Base-by-base conservation (phyloP, 2,888 invertebrate species). In the Schizotus pectinicornis region DNA sequence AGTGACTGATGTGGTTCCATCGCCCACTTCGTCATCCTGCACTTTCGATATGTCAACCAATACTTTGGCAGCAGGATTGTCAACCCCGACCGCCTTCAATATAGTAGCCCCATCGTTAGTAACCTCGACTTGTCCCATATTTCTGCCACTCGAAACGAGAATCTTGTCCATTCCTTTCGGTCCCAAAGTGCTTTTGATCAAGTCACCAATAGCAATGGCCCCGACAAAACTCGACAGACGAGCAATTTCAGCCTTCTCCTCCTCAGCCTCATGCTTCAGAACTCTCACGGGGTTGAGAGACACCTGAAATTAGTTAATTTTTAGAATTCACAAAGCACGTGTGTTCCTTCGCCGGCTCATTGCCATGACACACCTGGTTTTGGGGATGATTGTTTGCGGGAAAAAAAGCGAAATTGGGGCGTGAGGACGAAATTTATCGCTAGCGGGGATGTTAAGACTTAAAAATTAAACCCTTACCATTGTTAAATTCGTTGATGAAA, bases 41-140 rank as follows among this genome's bases (percentile, higher is more conserved):
- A 96, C 96, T 80, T 94, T 92, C 8, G 98, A 94, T 88, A 99
- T 98, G 69, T 99, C 96, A n/a, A 99, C 97, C 46, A 99, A 84
- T 73, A 99, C 94, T 82, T 99, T 99, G 0, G 98, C 98, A 31
- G 99, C 98, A 13, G 99, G 98, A 81, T 99, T 99, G 77, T 99
- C 98, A 11, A 99, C 94, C 51, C 98, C 98, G 55, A 99, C 88
- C 0, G 94, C 88, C 79, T 96, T 94, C 51, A 99, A 82, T 75
- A 99, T 99, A 6, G 99, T 99, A 8, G 99, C 99, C 56, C 99
- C 99, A 82, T 99, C 99, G 81, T 99, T 99, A 49, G 99, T 99
- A 3, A 99, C 95, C 81, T 97, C 92, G 55, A 99, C 94, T 73
- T 86, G 85, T 33, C 92, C 92, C 47, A 89, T 86, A 74, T 87